Evolutionary conservation across 2,888 invertebrate species (phyloP), one percentile per base, ranked within the genome.

Genomic region (Ectropis crepuscularia): DNA sequence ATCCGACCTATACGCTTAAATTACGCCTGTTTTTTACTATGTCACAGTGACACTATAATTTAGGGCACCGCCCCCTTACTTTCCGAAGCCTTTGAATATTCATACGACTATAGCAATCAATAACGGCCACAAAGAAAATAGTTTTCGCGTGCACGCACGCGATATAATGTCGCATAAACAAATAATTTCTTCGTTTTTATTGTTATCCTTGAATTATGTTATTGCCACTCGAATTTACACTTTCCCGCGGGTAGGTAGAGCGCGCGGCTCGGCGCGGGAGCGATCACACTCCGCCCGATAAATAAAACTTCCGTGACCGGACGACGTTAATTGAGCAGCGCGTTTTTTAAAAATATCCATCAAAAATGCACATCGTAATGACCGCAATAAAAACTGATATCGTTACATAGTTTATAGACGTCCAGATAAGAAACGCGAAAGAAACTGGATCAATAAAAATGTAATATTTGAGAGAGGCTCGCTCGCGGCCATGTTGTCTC

Each of bases 141-240:
- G 88, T 89, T 91, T 92, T 91, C 87, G 90, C 92, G 91, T 92
- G 92, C 86, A 83, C 85, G 88, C 92, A 92, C 92, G 92, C 92
- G 86, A 92, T 89, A 85, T 81, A 80, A 82, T 90, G 89, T 89
- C 91, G 90, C 89, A 87, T 90, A 90, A 91, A 91, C 89, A 90
- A 92, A 89, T 89, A 92, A 89, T 89, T 90, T 89, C 85, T 86
- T 82, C 82, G 82, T 83, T 88, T 88, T 89, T 90, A 85, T 86
- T 86, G 82, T 86, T 83, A 87, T 86, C 83, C 82, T 79, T 85
- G 84, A 85, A 80, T 81, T 81, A 80, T 79, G 77, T 82, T 81
- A 79, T 83, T 80, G 80, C 80, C 78, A 80, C 81, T 83, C 77
- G 80, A 82, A 82, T 84, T 82, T 82, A 82, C 81, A 82, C 79